Base-by-base conservation (phyloP, 2,888 invertebrate species). In the Spodoptera exigua region DNA sequence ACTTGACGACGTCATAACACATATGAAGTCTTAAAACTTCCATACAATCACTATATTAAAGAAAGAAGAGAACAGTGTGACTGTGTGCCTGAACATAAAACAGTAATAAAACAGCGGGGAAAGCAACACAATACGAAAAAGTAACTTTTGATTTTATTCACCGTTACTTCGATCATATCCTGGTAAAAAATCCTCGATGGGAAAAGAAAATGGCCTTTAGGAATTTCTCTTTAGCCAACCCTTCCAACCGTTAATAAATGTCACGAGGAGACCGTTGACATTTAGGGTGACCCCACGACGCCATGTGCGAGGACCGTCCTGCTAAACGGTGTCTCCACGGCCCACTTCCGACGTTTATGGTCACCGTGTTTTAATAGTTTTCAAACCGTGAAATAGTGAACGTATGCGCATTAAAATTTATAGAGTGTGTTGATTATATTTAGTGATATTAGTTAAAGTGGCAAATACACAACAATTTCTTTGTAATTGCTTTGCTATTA, bases 181-280 rank as follows among this genome's bases (percentile, higher is more conserved):
- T 61, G 64, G 76, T 70, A 73, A 64, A 70, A 67, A 61, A 76
- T 79, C 84, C 83, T 82, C 85, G 80, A 79, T 83, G 82, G 78
- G 83, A 83, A 75, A 76, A 76, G 73, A 70, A 85, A 79, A 84
- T 87, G 85, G 88, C 84, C 83, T 75, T 81, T 74, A 84, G 83
- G 89, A 89, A 92, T 89, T 87, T 85, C 80, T 86, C 69, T 76
- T 68, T 72, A 71, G 58, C 74, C 80, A 89, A 90, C 89, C 91
- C 91, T 89, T 89, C 83, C 74, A 78, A 76, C 82, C 87, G 90
- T 91, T 92, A 91, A 92, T 93, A 93, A 93, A 92, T 91, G 92
- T 92, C 92, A 91, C 72, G 70, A 76, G 72, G 70, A 67, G 67
- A 78, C 78, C 84, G 82, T 86, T 89, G 89, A 88, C 89, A 87